These are phyloP conservation scores for Drosophila nigricruria DNA, from an alignment of 2,888 invertebrate genomes.

Conservation along the genomic window DNA sequence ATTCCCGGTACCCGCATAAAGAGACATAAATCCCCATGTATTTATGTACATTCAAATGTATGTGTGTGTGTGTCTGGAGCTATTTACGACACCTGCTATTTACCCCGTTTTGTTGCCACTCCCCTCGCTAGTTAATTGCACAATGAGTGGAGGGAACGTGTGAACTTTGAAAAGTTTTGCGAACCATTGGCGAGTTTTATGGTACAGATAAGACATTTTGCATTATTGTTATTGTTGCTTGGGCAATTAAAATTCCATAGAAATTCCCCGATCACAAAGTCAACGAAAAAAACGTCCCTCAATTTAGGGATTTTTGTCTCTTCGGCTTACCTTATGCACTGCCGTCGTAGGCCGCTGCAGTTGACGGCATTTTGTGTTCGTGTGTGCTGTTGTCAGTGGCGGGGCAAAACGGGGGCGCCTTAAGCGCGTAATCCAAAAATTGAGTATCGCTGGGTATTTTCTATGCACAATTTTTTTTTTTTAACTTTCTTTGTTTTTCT, in stretches of 20 bases:
- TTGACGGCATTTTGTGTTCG: conserved; percentile 63
- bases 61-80: conserved; percentile 8
- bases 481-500: conserved; percentile 47
- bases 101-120: conserved; percentile 14
- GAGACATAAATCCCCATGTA: conserved; percentile 9
- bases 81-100: conserved; percentile 57
- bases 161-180: conserved; percentile 53
- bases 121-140: conserved; percentile 61
- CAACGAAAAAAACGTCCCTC: conserved; percentile 10
- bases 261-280: conserved; percentile 50
- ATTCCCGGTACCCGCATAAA: conserved; percentile 35
- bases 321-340: conserved; percentile 74
- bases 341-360: conserved; percentile 59
- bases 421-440: conserved; percentile 60
- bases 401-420: conserved; percentile 18
- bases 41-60: not conserved
- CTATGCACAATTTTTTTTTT: conserved; percentile 31
- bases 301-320: conserved; percentile 25
- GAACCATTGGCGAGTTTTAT: conserved; percentile 62
- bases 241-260: conserved; percentile 72
- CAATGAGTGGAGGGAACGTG: conserved; percentile 44
- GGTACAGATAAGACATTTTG: conserved; percentile 63
- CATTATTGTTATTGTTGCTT: conserved; percentile 40
- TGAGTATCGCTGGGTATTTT: conserved; percentile 26
- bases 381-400: conserved; percentile 24